A percentile compares a stretch with the other conserved stretches of the same genome.
Evolutionary conservation across 37 sponge, comb jelly and placozoan species (phyloP).

Genomic region (Beroe forskalii): DNA sequence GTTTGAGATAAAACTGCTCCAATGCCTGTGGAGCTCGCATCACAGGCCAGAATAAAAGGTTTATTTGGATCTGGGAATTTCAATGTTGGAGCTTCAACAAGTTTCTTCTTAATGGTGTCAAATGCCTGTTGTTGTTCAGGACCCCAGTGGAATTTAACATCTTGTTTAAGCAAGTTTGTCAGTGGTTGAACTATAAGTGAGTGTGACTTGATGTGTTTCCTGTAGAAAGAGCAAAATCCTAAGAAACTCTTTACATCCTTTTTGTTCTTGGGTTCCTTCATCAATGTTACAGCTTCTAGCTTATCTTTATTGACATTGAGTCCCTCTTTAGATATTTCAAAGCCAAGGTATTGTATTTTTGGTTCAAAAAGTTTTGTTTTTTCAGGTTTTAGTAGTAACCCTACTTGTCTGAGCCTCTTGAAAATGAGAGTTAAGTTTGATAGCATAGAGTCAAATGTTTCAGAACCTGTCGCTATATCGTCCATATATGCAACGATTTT

Average conservation of each 20-base stretch:
- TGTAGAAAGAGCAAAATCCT: not conserved
- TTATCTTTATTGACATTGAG: too few species aligned
- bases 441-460: not conserved
- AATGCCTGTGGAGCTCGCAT: not conserved
- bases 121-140: not conserved
- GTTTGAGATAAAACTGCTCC: not conserved
- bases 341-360: too few species aligned
- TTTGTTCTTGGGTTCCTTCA: not conserved
- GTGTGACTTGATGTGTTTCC: not conserved
- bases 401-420: not conserved
- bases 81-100: not conserved
- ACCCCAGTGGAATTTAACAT: not conserved
- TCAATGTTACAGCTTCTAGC: too few species aligned
- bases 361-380: too few species aligned
- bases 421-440: not conserved
- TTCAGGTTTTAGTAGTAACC: not conserved
- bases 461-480: not conserved
- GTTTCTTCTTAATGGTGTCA: not conserved
- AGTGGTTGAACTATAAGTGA: not conserved
- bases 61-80: not conserved
- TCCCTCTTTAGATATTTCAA: too few species aligned
- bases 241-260: not conserved
- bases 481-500: not conserved
- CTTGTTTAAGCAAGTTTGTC: not conserved
- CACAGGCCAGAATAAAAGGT: not conserved